Conservation (phyloP, 2,797 vertebrate species). For the Todus mexicanus region DNA sequence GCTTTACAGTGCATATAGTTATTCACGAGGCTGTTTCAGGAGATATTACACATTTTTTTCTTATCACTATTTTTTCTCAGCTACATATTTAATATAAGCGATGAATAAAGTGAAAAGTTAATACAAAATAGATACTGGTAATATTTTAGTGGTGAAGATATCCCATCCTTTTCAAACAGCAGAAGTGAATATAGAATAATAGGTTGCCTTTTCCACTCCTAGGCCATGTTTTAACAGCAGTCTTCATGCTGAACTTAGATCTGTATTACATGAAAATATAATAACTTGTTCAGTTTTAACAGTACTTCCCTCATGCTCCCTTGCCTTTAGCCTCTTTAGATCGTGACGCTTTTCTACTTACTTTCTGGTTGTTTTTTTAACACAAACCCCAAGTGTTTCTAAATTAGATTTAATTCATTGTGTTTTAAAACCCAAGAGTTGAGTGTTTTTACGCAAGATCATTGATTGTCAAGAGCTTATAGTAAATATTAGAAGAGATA, state of each 20-base stretch:
- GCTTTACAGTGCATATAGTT: neutral
- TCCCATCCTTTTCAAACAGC: neutral
- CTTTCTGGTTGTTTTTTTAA: neutral
- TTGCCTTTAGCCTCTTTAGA: slow-evolving; percentile 6
- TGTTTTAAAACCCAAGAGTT: slow-evolving; percentile 17
- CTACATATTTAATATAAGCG: neutral
- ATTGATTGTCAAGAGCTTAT: neutral
- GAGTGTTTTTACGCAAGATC: neutral
- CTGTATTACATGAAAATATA: neutral
- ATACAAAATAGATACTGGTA: neutral
- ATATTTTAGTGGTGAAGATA: neutral
- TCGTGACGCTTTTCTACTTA: neutral
- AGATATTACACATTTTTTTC: neutral
- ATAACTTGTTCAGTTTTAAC: neutral
- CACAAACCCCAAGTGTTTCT: neutral
- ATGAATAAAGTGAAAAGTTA: neutral
- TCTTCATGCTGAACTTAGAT: neutral
- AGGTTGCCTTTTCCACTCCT: neutral
- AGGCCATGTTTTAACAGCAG: neutral
- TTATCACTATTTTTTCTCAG: neutral
- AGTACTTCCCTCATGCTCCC: neutral
- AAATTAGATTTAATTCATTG: slow-evolving; percentile 24
- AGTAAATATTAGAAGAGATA: neutral
- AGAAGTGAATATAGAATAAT: neutral
- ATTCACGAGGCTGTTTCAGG: neutral